Evolutionary conservation across 1,140 invertebrate genomes (phyloP).

Genomic region (Drosophila burlai): DNA sequence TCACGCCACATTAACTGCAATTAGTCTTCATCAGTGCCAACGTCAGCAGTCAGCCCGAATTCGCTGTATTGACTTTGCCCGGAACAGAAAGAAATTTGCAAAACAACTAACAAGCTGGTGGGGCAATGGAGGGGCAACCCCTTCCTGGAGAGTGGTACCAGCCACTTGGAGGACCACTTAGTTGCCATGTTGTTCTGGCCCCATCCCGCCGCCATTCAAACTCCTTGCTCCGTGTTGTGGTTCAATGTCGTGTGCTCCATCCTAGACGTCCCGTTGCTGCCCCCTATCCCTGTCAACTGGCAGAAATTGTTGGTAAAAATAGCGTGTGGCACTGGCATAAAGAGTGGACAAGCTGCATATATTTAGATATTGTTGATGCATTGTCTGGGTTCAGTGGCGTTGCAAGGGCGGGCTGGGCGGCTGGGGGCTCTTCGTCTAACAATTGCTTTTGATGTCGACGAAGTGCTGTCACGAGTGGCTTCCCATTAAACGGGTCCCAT

Average conservation of each 20-base stretch:
- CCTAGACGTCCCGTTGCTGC: conserved; percentile 42
- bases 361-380: conserved; percentile 74
- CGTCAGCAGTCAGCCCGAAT: conserved; percentile 50
- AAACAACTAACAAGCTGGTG: conserved; percentile 60
- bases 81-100: conserved; percentile 41
- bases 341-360: conserved; percentile 70
- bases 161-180: conserved; percentile 73
- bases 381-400: conserved; percentile 61
- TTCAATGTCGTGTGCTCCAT: conserved; percentile 67
- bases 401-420: conserved; percentile 13
- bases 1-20: conserved; percentile 73
- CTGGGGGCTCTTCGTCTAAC: conserved; percentile 14
- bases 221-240: conserved; percentile 49
- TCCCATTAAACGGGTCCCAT: conserved; percentile 39
- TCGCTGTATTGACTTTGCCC: conserved; percentile 53
- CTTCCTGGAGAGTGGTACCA: conserved; percentile 21
- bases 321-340: conserved; percentile 79
- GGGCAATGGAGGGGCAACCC: conserved; percentile 6
- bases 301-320: conserved; percentile 82
- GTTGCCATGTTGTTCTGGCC: conserved; percentile 66
- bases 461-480: conserved; percentile 44
- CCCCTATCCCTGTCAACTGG: conserved; percentile 76
- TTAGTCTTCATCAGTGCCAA: conserved; percentile 81
- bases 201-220: conserved; percentile 6
- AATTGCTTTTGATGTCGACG: conserved; percentile 44